Conservation (phyloP, 2,797 vertebrate genomes). For the Sternotherus odoratus region DNA sequence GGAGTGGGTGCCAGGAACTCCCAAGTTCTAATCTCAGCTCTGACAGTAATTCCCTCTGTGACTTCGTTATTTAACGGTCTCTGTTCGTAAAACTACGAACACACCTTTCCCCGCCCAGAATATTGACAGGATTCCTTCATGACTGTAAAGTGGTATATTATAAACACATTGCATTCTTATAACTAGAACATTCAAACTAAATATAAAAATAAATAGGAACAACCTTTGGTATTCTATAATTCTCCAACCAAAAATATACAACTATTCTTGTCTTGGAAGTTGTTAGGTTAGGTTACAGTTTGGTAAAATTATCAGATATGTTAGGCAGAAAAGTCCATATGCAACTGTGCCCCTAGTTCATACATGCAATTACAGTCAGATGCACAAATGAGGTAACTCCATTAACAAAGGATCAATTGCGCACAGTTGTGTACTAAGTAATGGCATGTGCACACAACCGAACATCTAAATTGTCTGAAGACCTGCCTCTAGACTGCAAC, state of each 20-base stretch:
- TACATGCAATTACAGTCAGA: not conserved
- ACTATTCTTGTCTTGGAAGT: not conserved
- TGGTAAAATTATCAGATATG: not conserved
- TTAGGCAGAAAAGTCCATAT: not conserved
- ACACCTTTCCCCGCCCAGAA: not conserved
- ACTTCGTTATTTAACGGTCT: not conserved
- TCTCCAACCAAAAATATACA: not conserved
- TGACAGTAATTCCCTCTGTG: not conserved
- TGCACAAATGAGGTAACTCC: not conserved
- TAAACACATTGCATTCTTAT: not conserved
- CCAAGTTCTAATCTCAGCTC: not conserved
- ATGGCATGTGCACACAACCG: not conserved
- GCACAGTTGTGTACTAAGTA: not conserved
- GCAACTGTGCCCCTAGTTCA: accelerated
- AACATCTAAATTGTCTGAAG: not conserved
- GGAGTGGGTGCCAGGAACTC: not conserved
- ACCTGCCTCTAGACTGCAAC: not conserved
- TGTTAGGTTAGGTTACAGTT: not conserved
- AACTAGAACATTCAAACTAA: not conserved
- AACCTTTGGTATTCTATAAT: not conserved
- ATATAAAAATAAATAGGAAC: not conserved
- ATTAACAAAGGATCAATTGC: not conserved
- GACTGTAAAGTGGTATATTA: not conserved
- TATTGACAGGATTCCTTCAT: not conserved
- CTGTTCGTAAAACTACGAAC: not conserved